Base-by-base conservation (phyloP, 2,888 invertebrate genomes). In the Xanthorhoe designata region DNA sequence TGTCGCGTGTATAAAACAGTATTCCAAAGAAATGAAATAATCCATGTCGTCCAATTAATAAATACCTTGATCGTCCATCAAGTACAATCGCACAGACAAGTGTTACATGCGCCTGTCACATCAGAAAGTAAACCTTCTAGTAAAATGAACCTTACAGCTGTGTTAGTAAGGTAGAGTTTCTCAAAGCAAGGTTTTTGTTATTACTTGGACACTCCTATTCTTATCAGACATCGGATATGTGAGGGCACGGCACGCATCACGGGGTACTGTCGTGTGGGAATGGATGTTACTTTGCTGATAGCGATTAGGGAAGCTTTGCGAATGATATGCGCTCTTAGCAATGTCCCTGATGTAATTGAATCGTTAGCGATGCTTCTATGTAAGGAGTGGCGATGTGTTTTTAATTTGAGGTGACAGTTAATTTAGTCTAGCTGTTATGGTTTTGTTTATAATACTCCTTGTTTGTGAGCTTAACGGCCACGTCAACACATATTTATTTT, bases 211-310 rank as follows among this genome's bases (percentile, higher is more conserved):
- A 79, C 82, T 77, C 82, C 82, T 74, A 61, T 64, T 72, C 75
- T 77, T 82, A 81, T 80, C 80, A 76, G 78, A 78, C 78, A 82
- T 79, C 77, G 71, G 77, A 79, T 66, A 62, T 52, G 66, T 73
- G 75, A 74, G 75, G 76, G 78, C 68, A 70, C 66, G 69, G 72
- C 74, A 70, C 66, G 69, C 75, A 58, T 68, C 69, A 71, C 71
- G 69, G 54, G 63, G 68, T 78, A 76, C 69, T 55, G 66, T 76
- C 70, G 71, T 62, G 71, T 53, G 67, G 69, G 78, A 69, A 70
- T 71, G 50, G 57, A 71, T 63, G 70, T 64, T 64, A 58, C 55
- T 61, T 60, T 32, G 63, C 53, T 62, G 63, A 61, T 63, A 45
- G 53, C 54, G 60, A 68, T 64, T 64, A 61, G 52, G 38, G 57